phyloP scores from a whole-genome alignment of 2,888 invertebrate genomes.

The Arrhopalites spinosus region DNA sequence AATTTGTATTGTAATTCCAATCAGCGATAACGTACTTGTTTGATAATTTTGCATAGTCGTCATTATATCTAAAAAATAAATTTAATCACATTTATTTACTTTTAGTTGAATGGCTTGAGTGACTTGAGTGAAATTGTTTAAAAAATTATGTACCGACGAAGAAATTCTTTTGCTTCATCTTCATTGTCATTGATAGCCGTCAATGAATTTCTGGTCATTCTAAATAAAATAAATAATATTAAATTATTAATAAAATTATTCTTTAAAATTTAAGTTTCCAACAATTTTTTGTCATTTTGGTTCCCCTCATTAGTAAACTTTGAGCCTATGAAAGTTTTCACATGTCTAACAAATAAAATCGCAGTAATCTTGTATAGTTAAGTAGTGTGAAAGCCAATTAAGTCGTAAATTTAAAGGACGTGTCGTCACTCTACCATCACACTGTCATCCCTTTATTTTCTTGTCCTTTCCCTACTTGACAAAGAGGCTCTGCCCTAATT shows the following conservation, averaged over 20 bases:
- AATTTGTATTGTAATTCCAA: constrained; percentile 78
- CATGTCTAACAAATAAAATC: background rate
- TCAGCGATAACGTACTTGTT: constrained; percentile 68
- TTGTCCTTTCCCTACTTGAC: too few relatives aligned
- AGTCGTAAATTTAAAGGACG: too few relatives aligned
- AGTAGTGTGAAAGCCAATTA: too few relatives aligned
- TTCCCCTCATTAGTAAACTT: background rate
- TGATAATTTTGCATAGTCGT: constrained; percentile 63
- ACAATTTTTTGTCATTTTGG: background rate
- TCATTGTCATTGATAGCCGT: constrained; percentile 43
- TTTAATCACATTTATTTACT: too few relatives aligned
- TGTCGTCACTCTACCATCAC: too few relatives aligned
- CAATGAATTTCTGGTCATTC: background rate
- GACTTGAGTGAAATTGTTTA: too few relatives aligned
- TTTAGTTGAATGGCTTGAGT: too few relatives aligned
- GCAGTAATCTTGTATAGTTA: too few relatives aligned
- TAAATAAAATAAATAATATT: background rate
- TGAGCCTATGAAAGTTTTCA: background rate
- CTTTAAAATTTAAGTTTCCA: background rate
- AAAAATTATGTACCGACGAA: constrained; percentile 29
- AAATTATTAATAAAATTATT: background rate
- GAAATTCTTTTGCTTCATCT: constrained; percentile 51
- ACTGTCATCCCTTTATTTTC: too few relatives aligned
- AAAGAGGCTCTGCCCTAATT: too few relatives aligned
- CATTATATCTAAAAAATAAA: constrained; percentile 53